Percentiles rank a stretch among this genome's conserved stretches.
These are phyloP conservation scores for Lutjanus erythropterus DNA, from an alignment of 2,113 vertebrate species.

Conservation along the genomic window DNA sequence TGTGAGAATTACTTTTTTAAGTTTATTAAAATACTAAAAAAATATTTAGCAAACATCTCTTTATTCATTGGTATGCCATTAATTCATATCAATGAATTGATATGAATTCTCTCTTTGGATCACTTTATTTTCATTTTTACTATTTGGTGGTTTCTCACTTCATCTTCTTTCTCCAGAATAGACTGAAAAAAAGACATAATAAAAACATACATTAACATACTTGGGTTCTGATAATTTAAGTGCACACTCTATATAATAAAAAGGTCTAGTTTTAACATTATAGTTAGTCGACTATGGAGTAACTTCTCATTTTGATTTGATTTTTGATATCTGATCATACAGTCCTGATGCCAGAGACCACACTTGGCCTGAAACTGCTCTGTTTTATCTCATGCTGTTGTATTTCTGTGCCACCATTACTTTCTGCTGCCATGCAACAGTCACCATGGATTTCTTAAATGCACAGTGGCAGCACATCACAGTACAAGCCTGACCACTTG, in stretches of 20 bases:
- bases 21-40: no score
- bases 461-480: constrained; percentile 6
- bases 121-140: no score
- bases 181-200: no score
- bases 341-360: neutral
- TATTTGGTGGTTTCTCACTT: no score
- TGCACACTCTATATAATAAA: neutral
- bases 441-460: constrained; percentile 18
- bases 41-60: no score
- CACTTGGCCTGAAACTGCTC: constrained; percentile 22
- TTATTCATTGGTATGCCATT: no score
- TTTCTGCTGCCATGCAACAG: constrained; percentile 7
- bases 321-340: neutral
- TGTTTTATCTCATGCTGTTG: neutral
- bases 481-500: neutral
- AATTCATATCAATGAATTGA: no score
- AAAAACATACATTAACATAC: no score
- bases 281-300: neutral
- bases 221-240: no score
- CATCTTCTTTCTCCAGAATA: no score
- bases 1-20: no score
- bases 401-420: constrained; percentile 15
- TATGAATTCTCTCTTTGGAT: no score
- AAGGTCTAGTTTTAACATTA: neutral
- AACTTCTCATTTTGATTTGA: neutral